These are phyloP conservation scores for Mormyrus lacerda DNA, from an alignment of 2,113 vertebrate species.

Conservation along the genomic window DNA sequence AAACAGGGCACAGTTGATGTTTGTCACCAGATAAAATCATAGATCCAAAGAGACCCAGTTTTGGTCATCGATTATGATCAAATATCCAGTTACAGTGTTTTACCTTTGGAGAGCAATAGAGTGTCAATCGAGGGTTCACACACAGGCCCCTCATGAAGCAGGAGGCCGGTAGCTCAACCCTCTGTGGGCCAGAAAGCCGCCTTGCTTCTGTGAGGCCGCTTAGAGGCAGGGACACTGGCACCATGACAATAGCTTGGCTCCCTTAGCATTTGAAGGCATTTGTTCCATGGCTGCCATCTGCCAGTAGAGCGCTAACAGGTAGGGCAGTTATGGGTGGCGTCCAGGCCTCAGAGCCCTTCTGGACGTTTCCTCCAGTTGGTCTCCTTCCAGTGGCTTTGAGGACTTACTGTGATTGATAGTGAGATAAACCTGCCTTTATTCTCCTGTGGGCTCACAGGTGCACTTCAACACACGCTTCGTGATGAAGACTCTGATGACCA, in stretches of 20 bases:
- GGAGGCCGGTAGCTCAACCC: not conserved
- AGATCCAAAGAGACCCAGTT: not conserved
- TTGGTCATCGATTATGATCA: not conserved
- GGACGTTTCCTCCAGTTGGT: not conserved
- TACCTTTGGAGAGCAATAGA: not conserved
- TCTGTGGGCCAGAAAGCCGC: not conserved
- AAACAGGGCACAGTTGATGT: not conserved
- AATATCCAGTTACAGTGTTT: not conserved
- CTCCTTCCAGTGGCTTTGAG: not conserved
- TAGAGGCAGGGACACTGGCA: not conserved
- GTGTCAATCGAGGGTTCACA: not conserved
- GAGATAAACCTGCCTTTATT: not conserved
- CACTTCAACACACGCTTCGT: slow-evolving; percentile 99
- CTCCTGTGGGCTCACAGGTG: slow-evolving; percentile 61
- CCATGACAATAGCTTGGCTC: not conserved
- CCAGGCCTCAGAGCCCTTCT: not conserved
- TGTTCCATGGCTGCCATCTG: not conserved
- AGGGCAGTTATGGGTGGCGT: not conserved
- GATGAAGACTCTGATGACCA: slow-evolving; percentile 99
- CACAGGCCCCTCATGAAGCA: not conserved
- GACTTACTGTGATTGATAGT: not conserved
- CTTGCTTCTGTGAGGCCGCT: not conserved
- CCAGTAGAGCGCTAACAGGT: not conserved
- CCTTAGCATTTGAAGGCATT: not conserved
- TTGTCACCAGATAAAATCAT: not conserved